These are phyloP conservation scores for Motacilla alba DNA, from an alignment of 2,113 vertebrate species.

Conservation along the genomic window DNA sequence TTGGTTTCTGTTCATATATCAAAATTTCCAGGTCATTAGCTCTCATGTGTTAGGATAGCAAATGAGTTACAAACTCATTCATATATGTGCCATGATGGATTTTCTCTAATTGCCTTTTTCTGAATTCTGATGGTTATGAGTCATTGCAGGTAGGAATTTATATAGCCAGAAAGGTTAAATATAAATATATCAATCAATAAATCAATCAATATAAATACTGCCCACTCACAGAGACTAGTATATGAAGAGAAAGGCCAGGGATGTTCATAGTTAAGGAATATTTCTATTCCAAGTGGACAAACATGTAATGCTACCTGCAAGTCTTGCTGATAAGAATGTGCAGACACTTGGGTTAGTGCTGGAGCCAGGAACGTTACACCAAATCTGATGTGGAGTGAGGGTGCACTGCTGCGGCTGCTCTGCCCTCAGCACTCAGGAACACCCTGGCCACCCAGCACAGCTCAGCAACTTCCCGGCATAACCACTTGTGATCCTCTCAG, in stretches of 20 bases:
- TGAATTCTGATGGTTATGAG: background rate
- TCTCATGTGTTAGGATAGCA: background rate
- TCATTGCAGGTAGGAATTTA: background rate
- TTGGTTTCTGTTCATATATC: background rate
- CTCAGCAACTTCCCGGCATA: background rate
- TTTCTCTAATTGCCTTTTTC: background rate
- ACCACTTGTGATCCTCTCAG: background rate
- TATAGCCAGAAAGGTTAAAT: background rate
- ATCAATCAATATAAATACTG: background rate
- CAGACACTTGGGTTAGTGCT: slow-evolving; percentile 11
- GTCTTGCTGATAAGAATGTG: slow-evolving; percentile 32
- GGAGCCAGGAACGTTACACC: background rate
- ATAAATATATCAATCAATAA: background rate
- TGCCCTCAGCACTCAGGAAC: background rate
- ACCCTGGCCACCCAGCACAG: fast-evolving
- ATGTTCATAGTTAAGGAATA: slow-evolving; percentile 24
- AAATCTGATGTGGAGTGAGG: background rate
- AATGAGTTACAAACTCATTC: background rate
- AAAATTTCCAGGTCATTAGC: background rate
- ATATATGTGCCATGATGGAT: background rate
- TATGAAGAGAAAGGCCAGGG: background rate
- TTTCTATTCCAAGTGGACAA: slow-evolving; percentile 11
- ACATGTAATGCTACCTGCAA: slow-evolving; percentile 6
- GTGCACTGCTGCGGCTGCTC: background rate
- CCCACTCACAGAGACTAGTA: background rate